A percentile compares a stretch with the other conserved stretches of the same genome.
phyloP scores from a whole-genome alignment of 2,797 vertebrate species.

The Sebastes umbrosus region DNA sequence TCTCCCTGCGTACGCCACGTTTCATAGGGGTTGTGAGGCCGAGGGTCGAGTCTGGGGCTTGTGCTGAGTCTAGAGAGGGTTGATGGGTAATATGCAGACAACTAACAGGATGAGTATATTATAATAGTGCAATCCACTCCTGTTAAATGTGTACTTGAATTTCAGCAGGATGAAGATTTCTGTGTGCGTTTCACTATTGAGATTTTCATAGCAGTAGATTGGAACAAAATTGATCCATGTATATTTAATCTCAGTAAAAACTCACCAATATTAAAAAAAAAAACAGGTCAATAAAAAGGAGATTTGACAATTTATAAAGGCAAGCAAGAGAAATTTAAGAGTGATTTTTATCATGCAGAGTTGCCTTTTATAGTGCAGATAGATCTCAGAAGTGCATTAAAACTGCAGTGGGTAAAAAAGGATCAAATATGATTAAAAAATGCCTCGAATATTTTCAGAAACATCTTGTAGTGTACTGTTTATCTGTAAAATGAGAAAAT shows the following conservation, averaged over 20 bases:
- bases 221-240: background rate
- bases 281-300: background rate
- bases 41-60: slow-evolving; percentile 24
- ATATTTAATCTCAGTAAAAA: background rate
- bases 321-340: background rate
- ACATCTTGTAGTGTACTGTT: too few relatives aligned
- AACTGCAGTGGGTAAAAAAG: too few relatives aligned
- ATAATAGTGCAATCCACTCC: background rate
- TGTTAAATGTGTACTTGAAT: background rate
- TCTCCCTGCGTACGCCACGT: slow-evolving; percentile 75
- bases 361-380: background rate
- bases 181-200: background rate
- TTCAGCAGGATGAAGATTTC: background rate
- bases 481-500: too few relatives aligned
- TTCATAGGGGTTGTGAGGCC: slow-evolving; percentile 34
- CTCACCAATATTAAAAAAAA: background rate
- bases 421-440: too few relatives aligned
- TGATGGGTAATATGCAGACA: background rate
- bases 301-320: background rate
- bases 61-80: slow-evolving; percentile 26
- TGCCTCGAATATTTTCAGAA: too few relatives aligned
- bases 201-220: background rate
- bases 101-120: background rate
- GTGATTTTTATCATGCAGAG: background rate
- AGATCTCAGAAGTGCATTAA: background rate